A percentile compares a stretch with the other conserved stretches of the same genome.
Evolutionary conservation across 1,140 invertebrate genomes (phyloP).

Genomic region (Drosophila dunni): DNA sequence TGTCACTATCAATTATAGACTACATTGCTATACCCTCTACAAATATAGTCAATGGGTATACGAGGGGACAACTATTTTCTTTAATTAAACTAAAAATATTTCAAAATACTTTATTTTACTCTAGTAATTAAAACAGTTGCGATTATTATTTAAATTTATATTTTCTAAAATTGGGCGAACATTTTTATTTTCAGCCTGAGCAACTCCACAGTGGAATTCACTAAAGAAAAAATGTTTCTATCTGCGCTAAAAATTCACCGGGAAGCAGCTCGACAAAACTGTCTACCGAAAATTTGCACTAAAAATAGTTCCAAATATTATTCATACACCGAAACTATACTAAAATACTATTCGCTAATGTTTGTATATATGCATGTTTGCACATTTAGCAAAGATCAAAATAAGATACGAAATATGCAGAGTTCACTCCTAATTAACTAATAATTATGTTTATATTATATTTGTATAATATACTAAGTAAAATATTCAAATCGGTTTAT

Average conservation of each 20-base stretch:
- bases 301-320: conserved; percentile 78
- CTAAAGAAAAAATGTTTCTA: not conserved
- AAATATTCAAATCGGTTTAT: not conserved
- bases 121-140: not conserved
- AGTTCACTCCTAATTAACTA: conserved; percentile 33
- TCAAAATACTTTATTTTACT: too few species aligned
- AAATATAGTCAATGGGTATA: too few species aligned
- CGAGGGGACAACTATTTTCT: too few species aligned
- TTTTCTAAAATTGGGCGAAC: not conserved
- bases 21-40: too few species aligned
- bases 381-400: conserved; percentile 17
- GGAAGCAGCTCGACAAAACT: conserved; percentile 39
- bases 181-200: not conserved
- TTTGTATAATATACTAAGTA: not conserved
- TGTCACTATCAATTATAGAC: too few species aligned
- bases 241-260: conserved; percentile 38
- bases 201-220: conserved; percentile 12
- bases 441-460: conserved; percentile 33
- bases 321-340: conserved; percentile 67
- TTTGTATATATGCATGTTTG: conserved; percentile 17
- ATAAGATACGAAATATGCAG: conserved; percentile 14
- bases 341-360: conserved; percentile 20
- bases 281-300: conserved; percentile 62
- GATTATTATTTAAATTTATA: not conserved
- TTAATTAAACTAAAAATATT: too few species aligned